Evolutionary conservation across 1,140 invertebrate species (phyloP), one percentile per base, ranked within the genome.

Genomic region (Pteromalus puparum): DNA sequence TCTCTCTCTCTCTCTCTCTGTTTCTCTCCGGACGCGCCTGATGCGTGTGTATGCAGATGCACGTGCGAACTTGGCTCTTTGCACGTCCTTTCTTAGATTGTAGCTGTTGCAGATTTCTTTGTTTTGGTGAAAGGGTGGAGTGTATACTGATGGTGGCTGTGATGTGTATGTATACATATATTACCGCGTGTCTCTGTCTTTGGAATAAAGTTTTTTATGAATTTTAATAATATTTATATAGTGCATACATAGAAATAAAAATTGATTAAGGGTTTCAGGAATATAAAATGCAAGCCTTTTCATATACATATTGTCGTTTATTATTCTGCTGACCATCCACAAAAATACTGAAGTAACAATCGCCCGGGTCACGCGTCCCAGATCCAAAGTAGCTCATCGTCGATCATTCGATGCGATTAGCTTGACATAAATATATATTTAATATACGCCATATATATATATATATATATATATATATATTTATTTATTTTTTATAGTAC

Each of bases 271-370:
- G 9, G 10, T 42, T 42, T 42, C 5, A 10, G 7, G 38, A 65
- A n/a, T 7, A 65, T 7, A n/a, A 70, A 73, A 72, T 73, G 65
- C 34, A 10, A 42, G 6, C 38, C 1, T 7, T 42, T 42, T 61
- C 15, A 61, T 61, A 48, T 75, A 75, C 67, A 82, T 83, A 86
- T 84, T 84, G 81, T 84, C 86, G 67, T 89, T 89, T 89, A 87
- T 86, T 88, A 79, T 84, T 86, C 82, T 42, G 28, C 67, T 83
- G 67, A 28, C 26, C 73, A 68, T 77, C 82, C 85, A 81, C 81
- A 86, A 86, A 84, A 86, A 86, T 86, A 84, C 82, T 81, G 78
- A 70, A 67, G n/a, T 77, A 83, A 83, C 73, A 67, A 75, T 42
- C 38, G 30, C 0, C 21, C 13, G 34, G 65, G n/a, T 81, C 38